Conservation (phyloP, 2,113 vertebrate species). For the Trinectes maculatus region DNA sequence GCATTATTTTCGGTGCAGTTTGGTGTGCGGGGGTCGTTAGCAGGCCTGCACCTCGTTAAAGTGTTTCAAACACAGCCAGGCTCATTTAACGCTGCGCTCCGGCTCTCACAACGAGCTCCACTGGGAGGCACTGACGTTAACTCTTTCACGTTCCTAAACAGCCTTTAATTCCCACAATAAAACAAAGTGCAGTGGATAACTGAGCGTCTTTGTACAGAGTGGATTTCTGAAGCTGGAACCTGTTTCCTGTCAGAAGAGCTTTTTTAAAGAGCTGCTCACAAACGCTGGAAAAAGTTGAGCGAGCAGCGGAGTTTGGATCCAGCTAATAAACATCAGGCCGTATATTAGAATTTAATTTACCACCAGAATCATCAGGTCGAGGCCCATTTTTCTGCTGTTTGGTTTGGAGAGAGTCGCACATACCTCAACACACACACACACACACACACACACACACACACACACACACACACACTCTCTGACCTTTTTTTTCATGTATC, state of each 20-base stretch:
- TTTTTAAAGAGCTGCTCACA: constrained; percentile 42
- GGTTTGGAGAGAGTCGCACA: too few species aligned
- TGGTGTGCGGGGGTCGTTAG: background rate
- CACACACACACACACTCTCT: too few species aligned
- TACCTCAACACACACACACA: too few species aligned
- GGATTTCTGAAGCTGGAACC: constrained; percentile 50
- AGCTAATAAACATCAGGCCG: too few species aligned
- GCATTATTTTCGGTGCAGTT: background rate
- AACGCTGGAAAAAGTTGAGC: constrained; percentile 54
- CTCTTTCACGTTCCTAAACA: constrained; percentile 14
- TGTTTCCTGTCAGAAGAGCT: constrained; percentile 52
- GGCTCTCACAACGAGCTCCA: constrained; percentile 59
- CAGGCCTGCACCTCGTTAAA: constrained; percentile 12
- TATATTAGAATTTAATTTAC: constrained; percentile 49
- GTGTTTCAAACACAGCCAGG: constrained; percentile 38
- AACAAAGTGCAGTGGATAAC: constrained; percentile 18
- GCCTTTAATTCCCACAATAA: constrained; percentile 49
- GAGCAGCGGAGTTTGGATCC: too few species aligned
- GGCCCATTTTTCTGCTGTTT: constrained; percentile 45
- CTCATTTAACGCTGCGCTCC: constrained; percentile 31
- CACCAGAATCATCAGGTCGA: constrained; percentile 20
- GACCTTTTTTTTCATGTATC: background rate
- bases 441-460: too few species aligned
- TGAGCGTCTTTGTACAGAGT: constrained; percentile 50
- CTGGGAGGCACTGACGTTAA: constrained; percentile 39